Percentiles rank a stretch among this genome's conserved stretches.
Conservation (phyloP, 2,113 vertebrate species). For the Gambusia affinis region DNA sequence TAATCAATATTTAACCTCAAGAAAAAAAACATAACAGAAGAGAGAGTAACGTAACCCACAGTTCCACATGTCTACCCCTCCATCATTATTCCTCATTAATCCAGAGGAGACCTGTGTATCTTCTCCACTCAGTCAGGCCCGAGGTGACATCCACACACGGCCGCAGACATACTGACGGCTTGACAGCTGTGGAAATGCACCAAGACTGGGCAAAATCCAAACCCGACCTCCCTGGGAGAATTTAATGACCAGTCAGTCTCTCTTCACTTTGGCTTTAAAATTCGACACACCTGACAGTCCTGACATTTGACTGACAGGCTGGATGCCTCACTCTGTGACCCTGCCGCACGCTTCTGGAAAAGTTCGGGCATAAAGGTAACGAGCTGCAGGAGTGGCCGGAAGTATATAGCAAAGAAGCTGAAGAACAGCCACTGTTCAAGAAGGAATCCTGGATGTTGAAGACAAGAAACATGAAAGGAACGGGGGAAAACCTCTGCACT, state of each 20-base stretch:
- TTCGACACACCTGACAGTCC: conserved; percentile 60
- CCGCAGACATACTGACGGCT: conserved; percentile 53
- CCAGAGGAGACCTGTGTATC: conserved; percentile 36
- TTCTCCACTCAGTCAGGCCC: conserved; percentile 42
- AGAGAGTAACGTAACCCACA: neutral
- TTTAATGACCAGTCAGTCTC: conserved; percentile 69
- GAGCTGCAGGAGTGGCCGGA: conserved; percentile 50
- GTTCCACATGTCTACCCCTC: conserved; percentile 10
- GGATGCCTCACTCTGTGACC: conserved; percentile 73
- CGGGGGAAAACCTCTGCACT: neutral
- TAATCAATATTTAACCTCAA: neutral
- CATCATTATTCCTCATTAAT: conserved; percentile 55
- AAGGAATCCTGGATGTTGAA: conserved; percentile 44
- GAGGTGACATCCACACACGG: conserved; percentile 54
- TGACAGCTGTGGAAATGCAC: conserved; percentile 68
- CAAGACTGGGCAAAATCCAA: conserved; percentile 48
- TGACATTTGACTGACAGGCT: conserved; percentile 75
- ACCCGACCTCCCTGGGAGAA: conserved; percentile 42
- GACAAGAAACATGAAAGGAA: conserved; percentile 35
- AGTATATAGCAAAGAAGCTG: conserved; percentile 49
- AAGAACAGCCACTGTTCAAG: conserved; percentile 38
- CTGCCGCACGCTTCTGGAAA: conserved; percentile 49
- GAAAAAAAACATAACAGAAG: neutral
- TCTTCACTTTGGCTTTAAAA: conserved; percentile 40
- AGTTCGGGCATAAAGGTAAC: conserved; percentile 57